Conservation (phyloP, 2,888 invertebrate species). For the Disparrhopalites patrizii region DNA sequence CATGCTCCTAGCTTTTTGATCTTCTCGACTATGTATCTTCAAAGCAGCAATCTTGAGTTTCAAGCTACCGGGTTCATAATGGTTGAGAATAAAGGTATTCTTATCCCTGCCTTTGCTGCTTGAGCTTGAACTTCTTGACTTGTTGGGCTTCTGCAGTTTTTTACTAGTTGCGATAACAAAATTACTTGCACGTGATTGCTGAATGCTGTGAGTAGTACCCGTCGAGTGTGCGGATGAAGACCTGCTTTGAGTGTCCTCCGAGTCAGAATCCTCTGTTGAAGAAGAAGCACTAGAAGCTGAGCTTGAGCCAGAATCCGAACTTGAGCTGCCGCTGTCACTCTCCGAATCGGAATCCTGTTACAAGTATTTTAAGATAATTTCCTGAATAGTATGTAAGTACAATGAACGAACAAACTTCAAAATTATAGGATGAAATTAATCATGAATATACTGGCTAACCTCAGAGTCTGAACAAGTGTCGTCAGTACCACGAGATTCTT, state of each 20-base stretch:
- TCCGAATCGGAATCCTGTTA: slow-evolving; percentile 54
- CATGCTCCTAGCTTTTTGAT: neutral
- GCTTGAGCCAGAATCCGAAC: slow-evolving; percentile 30
- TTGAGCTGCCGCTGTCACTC: slow-evolving; percentile 35
- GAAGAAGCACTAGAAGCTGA: slow-evolving; percentile 35
- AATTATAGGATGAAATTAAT: neutral
- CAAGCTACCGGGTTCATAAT: slow-evolving; percentile 51
- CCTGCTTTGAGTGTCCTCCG: slow-evolving; percentile 39
- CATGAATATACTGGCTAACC: neutral
- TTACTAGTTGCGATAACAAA: neutral
- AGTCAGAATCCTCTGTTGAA: slow-evolving; percentile 40
- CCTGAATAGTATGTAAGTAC: neutral
- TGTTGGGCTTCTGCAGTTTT: slow-evolving; percentile 12
- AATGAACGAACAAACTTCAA: neutral
- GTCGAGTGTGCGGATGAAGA: slow-evolving; percentile 37
- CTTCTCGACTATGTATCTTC: slow-evolving; percentile 51
- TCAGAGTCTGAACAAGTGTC: slow-evolving; percentile 36
- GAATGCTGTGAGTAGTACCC: too few relatives aligned
- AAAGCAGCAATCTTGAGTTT: slow-evolving; percentile 56
- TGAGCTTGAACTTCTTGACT: slow-evolving; percentile 29
- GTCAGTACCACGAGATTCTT: slow-evolving; percentile 42
- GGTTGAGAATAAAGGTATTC: slow-evolving; percentile 28
- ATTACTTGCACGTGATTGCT: neutral
- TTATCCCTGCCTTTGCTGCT: slow-evolving; percentile 35
- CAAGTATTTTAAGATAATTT: neutral